Base-by-base conservation (phyloP, 2,797 vertebrate genomes). In the Lates japonicus region DNA sequence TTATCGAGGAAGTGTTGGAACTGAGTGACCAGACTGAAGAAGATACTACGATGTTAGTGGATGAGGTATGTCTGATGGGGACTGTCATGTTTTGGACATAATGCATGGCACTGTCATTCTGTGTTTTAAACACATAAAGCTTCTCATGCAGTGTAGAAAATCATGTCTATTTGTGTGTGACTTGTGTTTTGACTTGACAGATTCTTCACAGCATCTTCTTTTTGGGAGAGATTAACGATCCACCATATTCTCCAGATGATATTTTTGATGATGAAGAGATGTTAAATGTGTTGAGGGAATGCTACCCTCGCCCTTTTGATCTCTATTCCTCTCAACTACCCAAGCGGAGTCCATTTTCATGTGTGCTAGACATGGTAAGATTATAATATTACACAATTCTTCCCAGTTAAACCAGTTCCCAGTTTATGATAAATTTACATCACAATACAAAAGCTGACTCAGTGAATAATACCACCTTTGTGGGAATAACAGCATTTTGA, bases 181-280 rank as follows among this genome's bases (percentile, higher is more conserved):
- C 25, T 11, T 22, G 51, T 54, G 2, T 63, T 61, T 71, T 35
- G 10, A 60, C 41, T 12, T 29, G 2, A 46, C 33, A 88, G 86
- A 3, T 88, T 66, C 86, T 90, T 42, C 88, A 90, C 52, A 48
- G 69, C 70, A 78, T 90, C 35, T 86, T 90, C 44, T 90, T 90
- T 76, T 58, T 90, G 55, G 86, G 72, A 64, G 0, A 0, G 0
- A 46, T 88, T 25, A 2, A 0, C 1, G 0, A 0, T 0, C 58
- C 54, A 5, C 0, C 0, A 11, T 12, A 1, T 48, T 1, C 1
- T 2, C 81, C 80, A 7, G 0, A 46, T 29, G 0, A 0, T 0
- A 25, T 84, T 29, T 0, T 78, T 17, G 6, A 0, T 0, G 2
- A 76, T 31, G 0, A 0, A 0, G 0, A 74, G 0, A 3, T 35